Evolutionary conservation across 2,113 vertebrate genomes (phyloP).

Genomic region (Dicerorhinus sumatrensis): DNA sequence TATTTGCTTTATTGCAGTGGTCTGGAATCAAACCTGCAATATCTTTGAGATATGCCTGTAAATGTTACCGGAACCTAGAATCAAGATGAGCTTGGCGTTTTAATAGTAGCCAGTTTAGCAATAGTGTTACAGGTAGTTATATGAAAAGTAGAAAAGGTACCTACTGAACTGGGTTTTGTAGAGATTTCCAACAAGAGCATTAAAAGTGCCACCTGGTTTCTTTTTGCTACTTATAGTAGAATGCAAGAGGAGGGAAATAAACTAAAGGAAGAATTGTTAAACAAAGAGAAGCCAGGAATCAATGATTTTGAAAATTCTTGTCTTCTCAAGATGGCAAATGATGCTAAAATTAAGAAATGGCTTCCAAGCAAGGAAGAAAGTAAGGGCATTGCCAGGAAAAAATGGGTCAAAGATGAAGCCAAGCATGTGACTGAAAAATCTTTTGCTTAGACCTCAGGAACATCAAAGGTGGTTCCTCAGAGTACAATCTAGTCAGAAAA

Average conservation of each 20-base stretch:
- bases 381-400: neutral
- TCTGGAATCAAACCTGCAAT: no score
- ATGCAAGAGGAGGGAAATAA: neutral
- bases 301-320: neutral
- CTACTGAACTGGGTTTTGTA: neutral
- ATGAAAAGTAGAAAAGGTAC: neutral
- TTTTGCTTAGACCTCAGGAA: neutral
- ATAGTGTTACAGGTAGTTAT: neutral
- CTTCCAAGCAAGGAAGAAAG: neutral
- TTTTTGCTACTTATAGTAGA: neutral
- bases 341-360: neutral
- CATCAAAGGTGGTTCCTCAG: neutral
- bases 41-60: no score
- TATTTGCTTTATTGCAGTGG: no score
- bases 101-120: neutral
- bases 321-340: neutral
- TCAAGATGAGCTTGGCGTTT: neutral
- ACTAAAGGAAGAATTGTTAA: neutral
- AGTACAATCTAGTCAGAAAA: neutral
- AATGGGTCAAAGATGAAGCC: neutral
- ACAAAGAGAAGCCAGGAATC: neutral
- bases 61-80: neutral
- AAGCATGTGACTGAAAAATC: neutral
- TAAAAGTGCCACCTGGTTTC: neutral
- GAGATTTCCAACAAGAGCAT: neutral